Evolutionary conservation across 2,113 vertebrate genomes (phyloP), one percentile per base, ranked within the genome.

Genomic region (Ciconia boyciana): DNA sequence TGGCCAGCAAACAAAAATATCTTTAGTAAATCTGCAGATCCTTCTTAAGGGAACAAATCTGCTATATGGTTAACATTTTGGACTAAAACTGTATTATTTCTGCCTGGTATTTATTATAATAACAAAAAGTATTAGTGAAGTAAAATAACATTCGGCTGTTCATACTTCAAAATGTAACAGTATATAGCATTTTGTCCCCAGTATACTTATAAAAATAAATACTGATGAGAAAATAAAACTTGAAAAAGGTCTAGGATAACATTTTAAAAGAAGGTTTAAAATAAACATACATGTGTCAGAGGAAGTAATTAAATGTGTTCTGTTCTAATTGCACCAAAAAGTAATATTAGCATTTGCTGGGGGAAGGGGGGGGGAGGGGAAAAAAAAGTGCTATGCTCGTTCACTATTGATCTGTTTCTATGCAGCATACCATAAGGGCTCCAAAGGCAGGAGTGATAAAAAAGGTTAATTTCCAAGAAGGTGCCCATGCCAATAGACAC

Each of bases 341-440:
- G 29, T 39, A 64, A 52, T 29, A 13, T 10, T 64, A 62, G 31
- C 18, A 44, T 26, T 74, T 92, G 6, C 29, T 78, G n/a, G 29
- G 9, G 52, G 2, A 16, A 43, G 60, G 25, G 18, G 46, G 16
- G 16, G 46, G 28, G 49, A 13, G 14, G 31, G 7, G 4, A 10
- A 18, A 43, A 48, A 22, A 3, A 32, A 6, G 13, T 68, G 54
- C 44, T 51, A 21, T 51, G 54, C 32, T 86, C 54, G 5, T 54
- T 92, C 34, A 86, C 39, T 51, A 4, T 54, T 18, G 22, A 36
- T 86, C 66, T 95, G 7, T 98, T 96, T 97, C 82, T 87, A 17
- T 65, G 41, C 98, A 99, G 99, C 99, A 99, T 54, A 99, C 98
- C 48, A 99, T 99, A 92, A 98, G 98, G 82, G 99, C 99, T 19